These are phyloP conservation scores for Siderastrea radians DNA, from an alignment of 92 coral and sea anemone genomes.

Conservation along the genomic window DNA sequence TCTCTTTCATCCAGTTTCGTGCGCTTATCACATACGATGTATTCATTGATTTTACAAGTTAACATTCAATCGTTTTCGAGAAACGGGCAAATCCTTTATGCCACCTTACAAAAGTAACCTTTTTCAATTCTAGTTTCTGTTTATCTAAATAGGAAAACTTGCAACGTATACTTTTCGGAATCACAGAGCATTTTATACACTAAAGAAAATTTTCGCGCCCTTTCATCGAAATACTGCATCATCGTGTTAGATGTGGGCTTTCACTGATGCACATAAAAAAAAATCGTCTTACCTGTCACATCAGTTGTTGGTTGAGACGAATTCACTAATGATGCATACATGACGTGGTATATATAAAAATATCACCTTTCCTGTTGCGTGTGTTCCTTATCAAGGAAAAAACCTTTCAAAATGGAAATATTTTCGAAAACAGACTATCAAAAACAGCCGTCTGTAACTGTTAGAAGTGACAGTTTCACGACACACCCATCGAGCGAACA, in stretches of 20 bases:
- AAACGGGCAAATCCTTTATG: neutral
- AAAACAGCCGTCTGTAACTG: neutral
- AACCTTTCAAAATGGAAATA: no score
- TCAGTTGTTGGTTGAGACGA: neutral
- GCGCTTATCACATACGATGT: neutral
- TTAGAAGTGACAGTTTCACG: neutral
- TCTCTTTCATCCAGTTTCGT: neutral
- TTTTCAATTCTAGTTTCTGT: no score
- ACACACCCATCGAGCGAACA: neutral
- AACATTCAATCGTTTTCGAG: neutral
- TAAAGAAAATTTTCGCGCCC: neutral
- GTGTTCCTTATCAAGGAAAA: neutral
- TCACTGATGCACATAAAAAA: neutral
- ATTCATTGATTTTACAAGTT: neutral
- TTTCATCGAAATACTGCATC: neutral
- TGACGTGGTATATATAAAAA: neutral
- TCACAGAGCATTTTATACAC: neutral
- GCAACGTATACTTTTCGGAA: no score
- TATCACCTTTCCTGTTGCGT: neutral
- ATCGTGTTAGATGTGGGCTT: neutral
- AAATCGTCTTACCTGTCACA: slow-evolving; percentile 6
- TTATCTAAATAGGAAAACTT: no score
- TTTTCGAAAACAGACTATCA: neutral
- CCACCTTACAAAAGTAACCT: neutral
- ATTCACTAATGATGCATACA: slow-evolving; percentile 19